These are phyloP conservation scores for Oxyura jamaicensis DNA, from an alignment of 2,113 vertebrate species.

Conservation along the genomic window DNA sequence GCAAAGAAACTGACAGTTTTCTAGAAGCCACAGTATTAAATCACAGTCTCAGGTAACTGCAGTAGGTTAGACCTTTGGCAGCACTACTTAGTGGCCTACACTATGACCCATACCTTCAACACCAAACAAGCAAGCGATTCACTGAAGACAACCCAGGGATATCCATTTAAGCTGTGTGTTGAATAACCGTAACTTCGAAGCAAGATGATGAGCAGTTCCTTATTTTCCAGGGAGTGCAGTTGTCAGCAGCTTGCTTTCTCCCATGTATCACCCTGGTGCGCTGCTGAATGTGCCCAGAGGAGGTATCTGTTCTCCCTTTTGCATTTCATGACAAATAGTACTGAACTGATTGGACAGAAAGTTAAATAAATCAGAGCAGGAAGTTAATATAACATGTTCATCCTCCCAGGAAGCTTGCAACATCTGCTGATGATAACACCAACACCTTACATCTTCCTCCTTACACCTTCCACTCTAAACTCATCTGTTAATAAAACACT, in stretches of 20 bases:
- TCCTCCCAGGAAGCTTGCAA: not conserved
- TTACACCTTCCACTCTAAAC: not conserved
- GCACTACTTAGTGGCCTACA: not conserved
- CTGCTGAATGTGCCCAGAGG: not conserved
- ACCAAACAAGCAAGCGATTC: not conserved
- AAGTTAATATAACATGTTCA: not conserved
- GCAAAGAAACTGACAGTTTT: not conserved
- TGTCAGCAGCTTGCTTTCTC: not conserved
- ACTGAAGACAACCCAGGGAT: not conserved
- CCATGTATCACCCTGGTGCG: fast-evolving
- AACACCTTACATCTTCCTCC: not conserved
- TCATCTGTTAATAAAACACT: not conserved
- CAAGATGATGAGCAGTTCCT: not conserved
- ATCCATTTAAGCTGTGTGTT: not conserved
- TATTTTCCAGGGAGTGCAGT: not conserved
- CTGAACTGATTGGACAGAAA: not conserved
- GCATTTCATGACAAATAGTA: not conserved
- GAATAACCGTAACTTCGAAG: not conserved
- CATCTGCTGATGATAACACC: not conserved
- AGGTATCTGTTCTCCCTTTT: not conserved
- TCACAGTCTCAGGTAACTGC: not conserved
- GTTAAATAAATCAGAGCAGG: not conserved
- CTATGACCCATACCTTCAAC: not conserved
- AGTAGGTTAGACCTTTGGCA: not conserved
- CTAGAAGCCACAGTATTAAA: not conserved